These are phyloP conservation scores for Lycaena phlaeas DNA, from an alignment of 2,888 invertebrate species.

Conservation along the genomic window DNA sequence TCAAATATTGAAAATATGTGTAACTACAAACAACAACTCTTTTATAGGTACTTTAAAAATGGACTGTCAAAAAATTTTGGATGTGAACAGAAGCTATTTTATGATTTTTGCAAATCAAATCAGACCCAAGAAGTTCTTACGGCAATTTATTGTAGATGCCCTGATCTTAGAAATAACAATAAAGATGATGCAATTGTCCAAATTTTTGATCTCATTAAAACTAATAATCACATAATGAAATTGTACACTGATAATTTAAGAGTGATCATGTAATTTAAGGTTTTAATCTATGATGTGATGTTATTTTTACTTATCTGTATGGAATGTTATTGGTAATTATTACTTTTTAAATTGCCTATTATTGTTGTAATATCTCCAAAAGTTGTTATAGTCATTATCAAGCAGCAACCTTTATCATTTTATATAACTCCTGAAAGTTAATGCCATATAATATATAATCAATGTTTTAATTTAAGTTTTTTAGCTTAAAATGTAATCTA, in stretches of 20 bases:
- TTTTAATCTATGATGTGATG: too few species aligned
- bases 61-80: conserved; percentile 43
- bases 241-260: conserved; percentile 37
- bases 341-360: too few species aligned
- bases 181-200: conserved; percentile 47
- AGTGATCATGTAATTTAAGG: conserved; percentile 6
- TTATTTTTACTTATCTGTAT: too few species aligned
- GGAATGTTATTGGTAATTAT: too few species aligned
- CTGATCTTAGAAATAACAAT: conserved; percentile 47
- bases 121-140: conserved; percentile 43
- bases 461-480: too few species aligned
- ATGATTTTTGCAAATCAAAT: conserved; percentile 51
- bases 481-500: too few species aligned
- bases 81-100: conserved; percentile 56
- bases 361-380: too few species aligned
- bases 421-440: too few species aligned
- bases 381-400: too few species aligned
- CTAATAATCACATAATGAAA: conserved; percentile 38
- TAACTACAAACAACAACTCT: conserved; percentile 41
- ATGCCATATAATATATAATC: too few species aligned
- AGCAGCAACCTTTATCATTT: too few species aligned
- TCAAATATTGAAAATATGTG: conserved; percentile 45
- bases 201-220: conserved; percentile 40
- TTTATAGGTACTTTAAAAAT: conserved; percentile 58
- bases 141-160: conserved; percentile 39